These are phyloP conservation scores for Scaptomyza montana DNA, from an alignment of 1,140 invertebrate genomes.

Conservation along the genomic window DNA sequence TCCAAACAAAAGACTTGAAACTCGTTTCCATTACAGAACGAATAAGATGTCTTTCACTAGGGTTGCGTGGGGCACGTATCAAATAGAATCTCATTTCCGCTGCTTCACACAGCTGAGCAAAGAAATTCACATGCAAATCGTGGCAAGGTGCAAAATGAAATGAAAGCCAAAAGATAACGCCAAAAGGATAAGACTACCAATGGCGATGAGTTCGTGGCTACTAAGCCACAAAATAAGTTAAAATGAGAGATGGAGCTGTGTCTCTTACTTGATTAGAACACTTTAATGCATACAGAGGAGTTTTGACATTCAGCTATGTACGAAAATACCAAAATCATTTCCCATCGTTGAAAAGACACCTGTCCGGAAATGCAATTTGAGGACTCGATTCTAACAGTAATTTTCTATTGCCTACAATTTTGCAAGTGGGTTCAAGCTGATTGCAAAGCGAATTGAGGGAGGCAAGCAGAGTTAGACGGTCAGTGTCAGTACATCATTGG, in stretches of 20 bases:
- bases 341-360: conserved; percentile 37
- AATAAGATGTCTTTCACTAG: not conserved
- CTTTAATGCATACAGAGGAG: conserved; percentile 8
- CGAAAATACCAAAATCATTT: conserved; percentile 28
- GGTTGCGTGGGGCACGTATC: conserved; percentile 34
- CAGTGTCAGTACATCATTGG: conserved; percentile 55
- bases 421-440: conserved; percentile 36
- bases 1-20: conserved; percentile 26
- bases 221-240: conserved; percentile 9
- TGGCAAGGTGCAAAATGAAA: conserved; percentile 39
- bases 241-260: conserved; percentile 12
- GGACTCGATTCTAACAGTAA: conserved; percentile 37
- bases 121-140: conserved; percentile 49
- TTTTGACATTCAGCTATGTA: not conserved
- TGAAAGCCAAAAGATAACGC: conserved; percentile 27
- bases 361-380: conserved; percentile 33
- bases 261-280: not conserved
- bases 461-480: conserved; percentile 4
- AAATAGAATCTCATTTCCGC: conserved; percentile 55
- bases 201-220: not conserved
- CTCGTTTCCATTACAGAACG: conserved; percentile 18
- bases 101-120: conserved; percentile 21
- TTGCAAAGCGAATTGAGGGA: conserved; percentile 42
- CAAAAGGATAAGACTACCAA: conserved; percentile 14
- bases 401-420: conserved; percentile 32